Evolutionary conservation across 2,797 vertebrate genomes (phyloP), one percentile per base, ranked within the genome.

Genomic region (Microctenopoma stevenorrisi): DNA sequence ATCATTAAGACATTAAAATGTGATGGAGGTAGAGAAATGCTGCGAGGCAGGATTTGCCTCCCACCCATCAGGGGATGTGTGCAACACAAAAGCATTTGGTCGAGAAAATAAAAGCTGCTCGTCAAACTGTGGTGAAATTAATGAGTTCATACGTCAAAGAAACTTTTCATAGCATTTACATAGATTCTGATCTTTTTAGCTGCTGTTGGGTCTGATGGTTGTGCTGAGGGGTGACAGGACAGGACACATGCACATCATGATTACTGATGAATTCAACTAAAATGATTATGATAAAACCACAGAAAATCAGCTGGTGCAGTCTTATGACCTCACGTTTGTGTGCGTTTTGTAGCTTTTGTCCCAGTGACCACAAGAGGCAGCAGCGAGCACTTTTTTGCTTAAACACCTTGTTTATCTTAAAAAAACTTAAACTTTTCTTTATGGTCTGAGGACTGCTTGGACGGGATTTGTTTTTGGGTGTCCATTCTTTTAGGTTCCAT

Each of bases 1-100:
- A 65, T 84, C 68, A 77, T 81, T 77, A 77, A 70, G 47, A 79
- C 57, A 40, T 68, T 69, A 66, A 71, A 76, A 28, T 5, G 44
- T 44, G 61, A 28, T 46, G 73, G 52, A 37, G 61, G 72, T n/a
- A 2, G 67, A 47, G 68, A 73, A 60, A 62, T n/a, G 73, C 76
- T 49, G 51, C 25, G 1, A 60, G 76, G 64, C 62, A 74, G 72
- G 70, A 83, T 80, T 75, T 69, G 44, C 72, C 65, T 74, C 75
- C 74, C 71, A 74, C 61, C 37, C 58, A 46, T 76, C 56, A 46
- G 72, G 37, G 26, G 14, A 11, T 55, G 62, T 74, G 55, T 58
- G 54, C 13, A 47, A 48, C 43, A 81, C 35, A 54, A 33, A 28
- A 69, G n/a, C 44, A 30, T 8, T 60, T 14, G 18, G 28, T 26